phyloP scores from a whole-genome alignment of 2,797 vertebrate genomes.

The Paratrypauchen microcephalus region DNA sequence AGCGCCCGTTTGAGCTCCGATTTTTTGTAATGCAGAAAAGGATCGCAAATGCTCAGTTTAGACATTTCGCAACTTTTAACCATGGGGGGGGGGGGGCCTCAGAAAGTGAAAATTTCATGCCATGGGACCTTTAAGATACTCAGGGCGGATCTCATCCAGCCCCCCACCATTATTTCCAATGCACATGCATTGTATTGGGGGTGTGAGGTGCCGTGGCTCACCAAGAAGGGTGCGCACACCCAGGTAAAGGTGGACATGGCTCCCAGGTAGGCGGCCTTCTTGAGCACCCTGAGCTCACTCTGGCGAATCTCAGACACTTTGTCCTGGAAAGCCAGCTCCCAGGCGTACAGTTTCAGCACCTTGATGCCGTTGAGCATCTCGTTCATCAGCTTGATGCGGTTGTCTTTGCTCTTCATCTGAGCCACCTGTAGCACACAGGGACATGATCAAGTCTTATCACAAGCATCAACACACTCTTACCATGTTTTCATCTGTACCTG shows the following conservation, averaged over 20 bases:
- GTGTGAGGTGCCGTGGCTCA: conserved; percentile 75
- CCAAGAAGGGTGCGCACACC: conserved; percentile 96
- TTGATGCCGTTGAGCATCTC: conserved; percentile 96
- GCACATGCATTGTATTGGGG: neutral
- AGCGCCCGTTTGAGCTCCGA: too few species aligned
- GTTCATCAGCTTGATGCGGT: conserved; percentile 95
- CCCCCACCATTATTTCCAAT: too few species aligned
- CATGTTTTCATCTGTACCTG: conserved; percentile 77
- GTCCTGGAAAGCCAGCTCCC: conserved; percentile 93
- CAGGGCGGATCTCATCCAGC: too few species aligned
- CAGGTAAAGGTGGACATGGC: conserved; percentile 94
- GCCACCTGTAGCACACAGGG: conserved; percentile 80
- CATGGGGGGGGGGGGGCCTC: too few species aligned
- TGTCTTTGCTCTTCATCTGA: conserved; percentile 98
- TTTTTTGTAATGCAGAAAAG: too few species aligned
- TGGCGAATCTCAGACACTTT: conserved; percentile 90
- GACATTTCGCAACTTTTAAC: too few species aligned
- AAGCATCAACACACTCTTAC: neutral
- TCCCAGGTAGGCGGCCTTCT: conserved; percentile 88
- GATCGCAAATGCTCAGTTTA: too few species aligned
- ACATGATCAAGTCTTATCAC: neutral
- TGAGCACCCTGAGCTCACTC: conserved; percentile 89
- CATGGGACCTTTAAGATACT: too few species aligned
- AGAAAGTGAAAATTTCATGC: too few species aligned
- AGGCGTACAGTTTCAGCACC: conserved; percentile 95